Conservation (phyloP, 2,113 vertebrate species). For the Ptyas mucosa region DNA sequence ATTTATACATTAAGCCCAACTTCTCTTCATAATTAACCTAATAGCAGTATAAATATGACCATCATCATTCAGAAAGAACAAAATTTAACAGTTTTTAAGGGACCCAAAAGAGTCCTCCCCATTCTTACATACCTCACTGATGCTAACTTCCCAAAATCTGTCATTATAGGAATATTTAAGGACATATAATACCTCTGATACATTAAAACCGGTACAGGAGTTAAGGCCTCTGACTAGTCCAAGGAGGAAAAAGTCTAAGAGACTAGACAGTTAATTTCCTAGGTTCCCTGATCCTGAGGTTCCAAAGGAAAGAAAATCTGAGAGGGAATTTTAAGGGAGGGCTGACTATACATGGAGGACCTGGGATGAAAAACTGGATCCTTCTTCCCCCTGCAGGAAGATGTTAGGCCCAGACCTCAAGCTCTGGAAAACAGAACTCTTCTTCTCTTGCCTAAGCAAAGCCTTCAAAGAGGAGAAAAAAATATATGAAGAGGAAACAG, state of each 20-base stretch:
- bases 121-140: not conserved
- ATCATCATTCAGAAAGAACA: not conserved
- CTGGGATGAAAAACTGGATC: not conserved
- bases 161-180: not conserved
- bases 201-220: not conserved
- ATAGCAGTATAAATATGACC: not conserved
- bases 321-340: not conserved
- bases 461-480: not conserved
- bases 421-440: not conserved
- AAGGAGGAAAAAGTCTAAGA: not conserved
- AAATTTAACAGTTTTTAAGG: not conserved
- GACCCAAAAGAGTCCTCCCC: not conserved
- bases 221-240: not conserved
- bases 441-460: not conserved
- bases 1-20: not conserved
- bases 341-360: not conserved
- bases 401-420: not conserved
- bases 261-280: not conserved
- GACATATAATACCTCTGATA: not conserved
- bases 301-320: not conserved
- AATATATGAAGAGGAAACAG: not conserved
- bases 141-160: not conserved
- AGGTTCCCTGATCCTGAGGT: not conserved
- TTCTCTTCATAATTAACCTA: not conserved
- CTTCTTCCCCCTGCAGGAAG: not conserved